A percentile compares a stretch with the other conserved stretches of the same genome.
phyloP scores from a whole-genome alignment of 2,888 invertebrate genomes.

The Polyploca ridens region DNA sequence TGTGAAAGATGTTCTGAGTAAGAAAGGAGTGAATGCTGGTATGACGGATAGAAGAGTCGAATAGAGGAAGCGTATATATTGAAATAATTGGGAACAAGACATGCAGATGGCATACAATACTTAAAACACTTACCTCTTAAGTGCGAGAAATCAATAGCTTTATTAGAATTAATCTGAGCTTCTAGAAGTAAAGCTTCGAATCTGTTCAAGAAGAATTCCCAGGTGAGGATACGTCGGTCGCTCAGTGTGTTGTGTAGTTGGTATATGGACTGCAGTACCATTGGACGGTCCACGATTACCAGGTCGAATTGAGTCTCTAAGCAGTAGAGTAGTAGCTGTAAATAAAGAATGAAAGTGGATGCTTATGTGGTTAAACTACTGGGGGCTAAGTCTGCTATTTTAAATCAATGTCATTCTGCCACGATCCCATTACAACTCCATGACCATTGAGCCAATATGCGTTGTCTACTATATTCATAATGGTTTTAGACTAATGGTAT shows the following conservation, averaged over 20 bases:
- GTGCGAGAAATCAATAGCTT: slow-evolving; percentile 92
- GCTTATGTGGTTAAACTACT: no score
- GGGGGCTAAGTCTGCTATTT: no score
- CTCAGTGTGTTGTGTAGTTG: slow-evolving; percentile 97
- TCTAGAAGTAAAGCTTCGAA: slow-evolving; percentile 98
- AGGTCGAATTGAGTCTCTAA: slow-evolving; percentile 99
- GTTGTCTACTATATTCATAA: no score
- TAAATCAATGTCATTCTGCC: no score
- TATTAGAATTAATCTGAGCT: slow-evolving; percentile 96
- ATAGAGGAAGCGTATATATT: background rate
- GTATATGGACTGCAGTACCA: slow-evolving; percentile 97
- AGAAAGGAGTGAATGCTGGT: no score
- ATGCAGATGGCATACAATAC: background rate
- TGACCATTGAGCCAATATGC: no score
- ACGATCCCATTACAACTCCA: no score
- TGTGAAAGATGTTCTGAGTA: no score
- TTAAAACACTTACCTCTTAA: slow-evolving; percentile 86
- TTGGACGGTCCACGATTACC: slow-evolving; percentile 97
- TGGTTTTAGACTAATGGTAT: no score
- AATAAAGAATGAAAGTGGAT: background rate
- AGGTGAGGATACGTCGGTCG: slow-evolving; percentile 94
- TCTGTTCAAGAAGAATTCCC: slow-evolving; percentile 98
- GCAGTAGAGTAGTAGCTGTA: slow-evolving; percentile 94
- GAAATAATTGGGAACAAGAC: no score
- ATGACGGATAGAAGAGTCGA: background rate